A percentile compares a stretch with the other conserved stretches of the same genome.
phyloP scores from a whole-genome alignment of 37 sponge, comb jelly and placozoan genomes.

The Oscarella lobularis region DNA sequence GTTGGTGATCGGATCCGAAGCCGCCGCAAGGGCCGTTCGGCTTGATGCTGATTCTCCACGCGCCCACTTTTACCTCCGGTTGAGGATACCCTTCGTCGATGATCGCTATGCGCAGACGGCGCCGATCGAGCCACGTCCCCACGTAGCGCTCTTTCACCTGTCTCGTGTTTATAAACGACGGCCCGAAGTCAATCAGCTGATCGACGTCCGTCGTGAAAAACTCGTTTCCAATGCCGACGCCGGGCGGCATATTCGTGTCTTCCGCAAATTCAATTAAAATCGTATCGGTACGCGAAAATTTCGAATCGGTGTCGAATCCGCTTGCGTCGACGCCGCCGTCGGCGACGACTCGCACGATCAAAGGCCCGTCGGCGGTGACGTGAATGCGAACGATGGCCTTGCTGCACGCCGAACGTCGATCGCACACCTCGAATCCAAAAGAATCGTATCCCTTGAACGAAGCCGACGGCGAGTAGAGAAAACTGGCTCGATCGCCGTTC shows the following conservation, averaged over 20 bases:
- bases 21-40: slow-evolving; percentile 50
- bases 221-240: slow-evolving; percentile 3
- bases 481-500: neutral
- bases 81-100: slow-evolving; percentile 69
- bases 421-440: slow-evolving; percentile 64
- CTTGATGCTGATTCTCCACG: slow-evolving; percentile 46
- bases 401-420: slow-evolving; percentile 28
- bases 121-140: slow-evolving; percentile 41
- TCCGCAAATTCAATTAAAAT: slow-evolving; percentile 38
- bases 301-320: slow-evolving; percentile 25
- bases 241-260: slow-evolving; percentile 72
- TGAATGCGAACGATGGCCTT: slow-evolving; percentile 39
- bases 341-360: slow-evolving; percentile 35
- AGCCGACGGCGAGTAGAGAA: slow-evolving; percentile 33
- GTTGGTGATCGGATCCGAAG: slow-evolving; percentile 32
- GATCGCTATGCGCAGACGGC: slow-evolving; percentile 32
- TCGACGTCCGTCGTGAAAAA: slow-evolving; percentile 35
- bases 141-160: slow-evolving; percentile 17
- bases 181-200: slow-evolving; percentile 35
- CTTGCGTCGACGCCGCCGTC: neutral
- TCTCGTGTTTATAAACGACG: slow-evolving; percentile 32
- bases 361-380: slow-evolving; percentile 42
- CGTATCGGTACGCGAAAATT: slow-evolving; percentile 47
- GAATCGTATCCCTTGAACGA: slow-evolving; percentile 54
- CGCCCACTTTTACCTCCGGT: slow-evolving; percentile 48